Conservation (phyloP, 2,888 invertebrate genomes). For the Dione juno region DNA sequence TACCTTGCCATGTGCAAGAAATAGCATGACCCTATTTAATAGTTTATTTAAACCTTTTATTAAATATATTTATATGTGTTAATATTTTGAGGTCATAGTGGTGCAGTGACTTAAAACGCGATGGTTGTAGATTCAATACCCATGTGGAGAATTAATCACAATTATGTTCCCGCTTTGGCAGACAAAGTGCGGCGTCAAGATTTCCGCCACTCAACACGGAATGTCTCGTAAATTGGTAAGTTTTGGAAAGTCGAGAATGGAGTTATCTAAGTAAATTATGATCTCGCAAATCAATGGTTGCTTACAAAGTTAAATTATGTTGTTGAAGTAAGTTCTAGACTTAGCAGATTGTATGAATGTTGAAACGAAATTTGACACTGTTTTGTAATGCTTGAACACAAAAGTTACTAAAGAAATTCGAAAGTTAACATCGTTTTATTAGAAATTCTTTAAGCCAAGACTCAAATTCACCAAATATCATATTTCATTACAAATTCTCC, state of each 20-base stretch:
- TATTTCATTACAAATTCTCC: constrained; percentile 1
- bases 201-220: too few species aligned
- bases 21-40: background rate
- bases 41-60: background rate
- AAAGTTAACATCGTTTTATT: constrained; percentile 1
- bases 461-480: background rate
- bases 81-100: background rate
- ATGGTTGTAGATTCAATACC: too few species aligned
- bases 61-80: background rate
- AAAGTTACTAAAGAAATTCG: background rate
- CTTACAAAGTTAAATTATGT: constrained; percentile 7
- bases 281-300: constrained; percentile 4
- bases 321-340: constrained; percentile 18
- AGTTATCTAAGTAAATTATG: constrained; percentile 10
- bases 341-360: constrained; percentile 22
- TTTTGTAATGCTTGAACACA: constrained; percentile 18
- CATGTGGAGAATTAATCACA: too few species aligned
- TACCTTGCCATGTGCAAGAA: too few species aligned
- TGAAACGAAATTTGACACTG: constrained; percentile 28
- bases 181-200: too few species aligned
- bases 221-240: too few species aligned
- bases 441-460: constrained; percentile 9
- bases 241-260: too few species aligned
- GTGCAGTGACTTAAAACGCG: too few species aligned
- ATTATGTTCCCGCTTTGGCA: too few species aligned